Evolutionary conservation across 2,113 vertebrate genomes (phyloP).

Genomic region (Scytalopus superciliaris): DNA sequence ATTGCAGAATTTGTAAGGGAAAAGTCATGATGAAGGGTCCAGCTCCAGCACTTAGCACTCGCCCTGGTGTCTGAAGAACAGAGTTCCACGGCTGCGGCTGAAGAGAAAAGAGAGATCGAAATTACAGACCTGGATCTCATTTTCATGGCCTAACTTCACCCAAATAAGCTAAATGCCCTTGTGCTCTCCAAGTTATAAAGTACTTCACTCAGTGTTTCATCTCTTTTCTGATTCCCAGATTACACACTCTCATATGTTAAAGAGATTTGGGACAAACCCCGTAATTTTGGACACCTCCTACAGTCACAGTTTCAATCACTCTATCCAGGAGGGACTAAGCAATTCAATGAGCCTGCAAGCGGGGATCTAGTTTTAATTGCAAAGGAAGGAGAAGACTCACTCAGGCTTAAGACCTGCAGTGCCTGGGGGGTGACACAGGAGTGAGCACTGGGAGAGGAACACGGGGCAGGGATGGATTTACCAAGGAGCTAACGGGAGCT

Average conservation of each 20-base stretch:
- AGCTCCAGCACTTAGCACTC: background rate
- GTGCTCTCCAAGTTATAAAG: background rate
- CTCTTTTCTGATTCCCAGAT: background rate
- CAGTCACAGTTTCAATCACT: background rate
- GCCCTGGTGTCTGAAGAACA: background rate
- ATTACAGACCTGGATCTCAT: background rate
- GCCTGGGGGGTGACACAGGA: background rate
- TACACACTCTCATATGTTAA: accelerated
- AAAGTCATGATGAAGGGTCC: background rate
- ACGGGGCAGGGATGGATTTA: background rate
- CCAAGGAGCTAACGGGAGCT: background rate
- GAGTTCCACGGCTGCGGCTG: background rate
- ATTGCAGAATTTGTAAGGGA: background rate
- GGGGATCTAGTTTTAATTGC: background rate
- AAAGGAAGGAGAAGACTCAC: background rate
- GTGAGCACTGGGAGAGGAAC: background rate
- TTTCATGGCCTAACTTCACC: background rate
- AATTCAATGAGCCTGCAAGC: background rate
- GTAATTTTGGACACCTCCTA: background rate
- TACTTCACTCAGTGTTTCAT: background rate
- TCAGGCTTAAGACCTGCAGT: background rate
- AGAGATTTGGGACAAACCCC: background rate
- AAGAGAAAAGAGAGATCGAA: background rate
- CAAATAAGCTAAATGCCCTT: background rate
- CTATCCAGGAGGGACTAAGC: background rate